phyloP scores from a whole-genome alignment of 64 coral and sea anemone genomes.

The Exaiptasia diaphana region DNA sequence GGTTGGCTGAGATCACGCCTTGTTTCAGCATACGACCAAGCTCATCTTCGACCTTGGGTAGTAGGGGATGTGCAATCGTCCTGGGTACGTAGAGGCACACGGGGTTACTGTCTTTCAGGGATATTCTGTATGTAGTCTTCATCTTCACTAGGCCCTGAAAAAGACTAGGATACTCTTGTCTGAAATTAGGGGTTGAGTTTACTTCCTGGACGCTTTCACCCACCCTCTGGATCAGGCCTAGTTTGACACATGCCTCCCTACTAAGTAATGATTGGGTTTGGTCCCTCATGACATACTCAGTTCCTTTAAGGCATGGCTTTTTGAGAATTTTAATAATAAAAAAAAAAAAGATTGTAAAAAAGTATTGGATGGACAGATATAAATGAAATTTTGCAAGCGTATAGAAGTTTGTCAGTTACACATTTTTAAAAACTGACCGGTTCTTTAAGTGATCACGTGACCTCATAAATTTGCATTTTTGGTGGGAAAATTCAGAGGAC shows the following conservation, averaged over 20 bases:
- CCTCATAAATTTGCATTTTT: neutral
- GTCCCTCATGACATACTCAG: slow-evolving; percentile 28
- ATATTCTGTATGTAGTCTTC: slow-evolving; percentile 47
- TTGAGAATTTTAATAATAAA: neutral
- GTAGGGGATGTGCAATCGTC: slow-evolving; percentile 35
- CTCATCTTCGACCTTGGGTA: slow-evolving; percentile 44
- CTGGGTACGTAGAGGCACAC: slow-evolving; percentile 28
- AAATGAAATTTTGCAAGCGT: neutral
- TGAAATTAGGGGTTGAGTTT: slow-evolving; percentile 34
- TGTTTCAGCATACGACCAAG: slow-evolving; percentile 39
- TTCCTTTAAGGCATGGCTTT: slow-evolving; percentile 1
- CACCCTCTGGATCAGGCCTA: slow-evolving; percentile 34
- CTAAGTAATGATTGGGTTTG: slow-evolving; percentile 45
- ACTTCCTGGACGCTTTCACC: slow-evolving; percentile 15
- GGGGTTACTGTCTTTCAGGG: slow-evolving; percentile 24
- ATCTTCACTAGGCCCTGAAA: slow-evolving; percentile 40
- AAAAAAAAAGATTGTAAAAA: neutral
- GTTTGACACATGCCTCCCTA: slow-evolving; percentile 19
- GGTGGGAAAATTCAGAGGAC: neutral
- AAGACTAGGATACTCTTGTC: slow-evolving; percentile 23
- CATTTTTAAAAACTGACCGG: neutral
- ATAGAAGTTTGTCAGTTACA: neutral
- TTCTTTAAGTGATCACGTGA: neutral
- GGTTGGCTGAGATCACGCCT: slow-evolving; percentile 45
- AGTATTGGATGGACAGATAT: neutral